phyloP scores from a whole-genome alignment of 1,140 invertebrate species.

The Archegozetes longisetosus region DNA sequence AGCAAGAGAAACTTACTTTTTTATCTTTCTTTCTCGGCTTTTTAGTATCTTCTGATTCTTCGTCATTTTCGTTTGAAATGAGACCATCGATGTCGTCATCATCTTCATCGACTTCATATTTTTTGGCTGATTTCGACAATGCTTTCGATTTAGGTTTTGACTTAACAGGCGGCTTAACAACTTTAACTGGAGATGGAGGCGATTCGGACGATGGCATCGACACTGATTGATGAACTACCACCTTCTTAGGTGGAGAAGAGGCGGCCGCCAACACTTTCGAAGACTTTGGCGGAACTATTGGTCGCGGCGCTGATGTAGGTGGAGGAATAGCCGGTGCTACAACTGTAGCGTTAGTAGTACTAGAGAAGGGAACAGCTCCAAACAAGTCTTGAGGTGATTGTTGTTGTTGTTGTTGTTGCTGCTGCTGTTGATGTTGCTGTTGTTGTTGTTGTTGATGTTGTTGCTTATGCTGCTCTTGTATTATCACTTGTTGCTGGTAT shows the following conservation, averaged over 20 bases:
- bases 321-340: neutral
- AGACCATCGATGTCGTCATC: conserved; percentile 18
- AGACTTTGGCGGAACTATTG: neutral
- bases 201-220: too few species aligned
- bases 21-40: conserved; percentile 10
- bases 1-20: conserved; percentile 7
- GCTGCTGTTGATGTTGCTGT: neutral
- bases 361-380: neutral
- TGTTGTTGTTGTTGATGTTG: neutral
- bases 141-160: conserved; percentile 6
- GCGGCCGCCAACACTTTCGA: neutral
- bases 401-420: neutral
- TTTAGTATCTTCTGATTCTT: neutral
- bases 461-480: neutral
- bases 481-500: neutral
- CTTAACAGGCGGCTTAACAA: neutral
- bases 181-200: neutral
- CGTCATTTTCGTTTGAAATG: neutral
- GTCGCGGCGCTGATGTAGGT: neutral
- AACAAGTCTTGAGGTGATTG: neutral
- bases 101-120: conserved; percentile 17
- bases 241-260: neutral
- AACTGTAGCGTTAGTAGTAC: neutral
- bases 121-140: conserved; percentile 11
- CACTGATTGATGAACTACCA: neutral